Base-by-base conservation (phyloP, 2,797 vertebrate genomes). In the Nothura maculosa region DNA sequence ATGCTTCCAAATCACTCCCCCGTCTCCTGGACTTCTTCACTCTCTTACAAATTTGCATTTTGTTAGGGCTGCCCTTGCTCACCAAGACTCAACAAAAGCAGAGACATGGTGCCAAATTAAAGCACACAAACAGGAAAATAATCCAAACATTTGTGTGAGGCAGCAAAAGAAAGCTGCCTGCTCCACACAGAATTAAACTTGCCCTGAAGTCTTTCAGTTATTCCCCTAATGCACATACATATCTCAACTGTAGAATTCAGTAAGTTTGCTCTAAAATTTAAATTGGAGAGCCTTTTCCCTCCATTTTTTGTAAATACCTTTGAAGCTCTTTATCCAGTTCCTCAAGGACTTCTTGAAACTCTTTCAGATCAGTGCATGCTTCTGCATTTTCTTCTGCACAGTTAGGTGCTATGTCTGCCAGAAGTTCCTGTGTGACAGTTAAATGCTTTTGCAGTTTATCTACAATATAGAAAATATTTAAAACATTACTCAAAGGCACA, bases 261-360 rank as follows among this genome's bases (percentile, higher is more conserved):
- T n/a, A n/a, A n/a, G n/a, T 72, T 30, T 64, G 10, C 57, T 60
- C 21, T 9, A 5, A 78, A n/a, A 28, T 81, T 58, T 50, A 38
- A 81, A 22, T 2, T 38, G 85, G 28, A 0, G 1, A 62, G 8
- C 28, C 62, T 89, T 83, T n/a, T 25, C 54, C 83, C 10, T n/a
- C 5, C 7, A 18, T 2, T 6, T 60, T 52, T 30, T 87, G 25
- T 16, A 69, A 94, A 32, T 97, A 99, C 99, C 98, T 98, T 28
- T 95, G 94, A 54, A 99, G 96, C 68, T 98, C 98, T 87, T 97
- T 43, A 92, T 97, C 96, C 91, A 98, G 96, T 19, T 97, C 93
- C 30, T 90, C 91, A 19, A 97, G 97, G 28, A 92, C 28, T 7
- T 85, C 96, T 90, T 98, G 97, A 24, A 99, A 97, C 24, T 98